These are phyloP conservation scores for Trinorchestia longiramus DNA, from an alignment of 1,140 invertebrate genomes.

Conservation along the genomic window DNA sequence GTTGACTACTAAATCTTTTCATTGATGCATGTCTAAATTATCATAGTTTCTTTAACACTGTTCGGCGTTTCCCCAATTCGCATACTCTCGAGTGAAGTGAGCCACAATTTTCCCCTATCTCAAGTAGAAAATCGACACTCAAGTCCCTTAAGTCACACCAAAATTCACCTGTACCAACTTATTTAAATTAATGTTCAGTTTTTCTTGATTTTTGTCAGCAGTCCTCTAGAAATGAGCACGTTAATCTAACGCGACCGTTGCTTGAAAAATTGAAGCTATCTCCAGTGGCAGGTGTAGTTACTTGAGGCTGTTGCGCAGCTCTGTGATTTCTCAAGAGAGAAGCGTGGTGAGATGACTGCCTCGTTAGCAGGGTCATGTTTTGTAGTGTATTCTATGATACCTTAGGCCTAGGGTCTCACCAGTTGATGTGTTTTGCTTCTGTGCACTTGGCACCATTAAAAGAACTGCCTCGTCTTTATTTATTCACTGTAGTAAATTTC, in stretches of 20 bases:
- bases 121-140: background rate
- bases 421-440: background rate
- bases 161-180: background rate
- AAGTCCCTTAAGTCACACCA: background rate
- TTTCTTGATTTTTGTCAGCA: background rate
- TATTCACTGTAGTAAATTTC: too few species aligned
- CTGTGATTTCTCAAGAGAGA: conserved; percentile 21
- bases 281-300: background rate
- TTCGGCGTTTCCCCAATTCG: background rate
- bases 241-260: background rate
- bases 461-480: too few species aligned
- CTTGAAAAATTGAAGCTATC: background rate
- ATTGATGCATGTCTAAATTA: background rate
- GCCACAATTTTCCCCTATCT: background rate
- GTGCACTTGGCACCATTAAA: background rate
- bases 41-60: background rate
- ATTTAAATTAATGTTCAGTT: background rate
- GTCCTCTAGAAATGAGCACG: background rate
- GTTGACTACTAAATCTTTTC: background rate
- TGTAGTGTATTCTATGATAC: background rate
- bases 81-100: background rate
- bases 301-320: background rate
- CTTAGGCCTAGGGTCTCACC: background rate
- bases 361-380: background rate
- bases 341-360: background rate